phyloP scores from a whole-genome alignment of 1,140 invertebrate species.

The Diorhabda carinulata region DNA sequence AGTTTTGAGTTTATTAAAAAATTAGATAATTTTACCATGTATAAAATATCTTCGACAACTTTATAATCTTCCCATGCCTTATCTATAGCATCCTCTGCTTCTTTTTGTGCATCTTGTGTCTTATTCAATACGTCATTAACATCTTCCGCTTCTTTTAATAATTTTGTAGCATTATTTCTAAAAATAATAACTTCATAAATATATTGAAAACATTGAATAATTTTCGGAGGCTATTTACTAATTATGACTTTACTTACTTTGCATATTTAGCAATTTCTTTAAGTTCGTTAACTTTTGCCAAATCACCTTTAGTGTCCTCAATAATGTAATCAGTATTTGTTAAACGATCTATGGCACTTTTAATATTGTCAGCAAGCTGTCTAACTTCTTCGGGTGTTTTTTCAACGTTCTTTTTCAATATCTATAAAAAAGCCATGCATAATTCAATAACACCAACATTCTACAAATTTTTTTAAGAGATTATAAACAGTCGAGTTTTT shows the following conservation, averaged over 20 bases:
- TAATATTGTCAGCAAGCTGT: slow-evolving; percentile 77
- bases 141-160: slow-evolving; percentile 56
- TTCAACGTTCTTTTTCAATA: slow-evolving; percentile 52
- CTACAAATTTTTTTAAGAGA: no score
- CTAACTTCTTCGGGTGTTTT: slow-evolving; percentile 79
- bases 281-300: slow-evolving; percentile 67
- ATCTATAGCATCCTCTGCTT: slow-evolving; percentile 73
- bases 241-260: slow-evolving; percentile 55
- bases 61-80: slow-evolving; percentile 76
- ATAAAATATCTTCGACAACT: slow-evolving; percentile 69
- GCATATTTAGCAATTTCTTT: slow-evolving; percentile 72
- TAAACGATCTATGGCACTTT: slow-evolving; percentile 76
- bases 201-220: background rate
- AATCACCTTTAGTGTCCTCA: slow-evolving; percentile 74
- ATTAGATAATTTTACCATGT: slow-evolving; percentile 21
- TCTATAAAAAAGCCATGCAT: slow-evolving; percentile 47
- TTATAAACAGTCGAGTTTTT: no score
- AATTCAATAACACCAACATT: no score
- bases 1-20: no score
- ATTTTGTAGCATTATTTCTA: slow-evolving; percentile 51
- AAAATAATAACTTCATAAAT: slow-evolving; percentile 9
- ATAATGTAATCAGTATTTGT: slow-evolving; percentile 90
- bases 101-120: slow-evolving; percentile 70
- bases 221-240: background rate
- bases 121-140: slow-evolving; percentile 59